Evolutionary conservation across 37 sponge, comb jelly and placozoan genomes (phyloP).

Genomic region (Cladorhizidae sp.): DNA sequence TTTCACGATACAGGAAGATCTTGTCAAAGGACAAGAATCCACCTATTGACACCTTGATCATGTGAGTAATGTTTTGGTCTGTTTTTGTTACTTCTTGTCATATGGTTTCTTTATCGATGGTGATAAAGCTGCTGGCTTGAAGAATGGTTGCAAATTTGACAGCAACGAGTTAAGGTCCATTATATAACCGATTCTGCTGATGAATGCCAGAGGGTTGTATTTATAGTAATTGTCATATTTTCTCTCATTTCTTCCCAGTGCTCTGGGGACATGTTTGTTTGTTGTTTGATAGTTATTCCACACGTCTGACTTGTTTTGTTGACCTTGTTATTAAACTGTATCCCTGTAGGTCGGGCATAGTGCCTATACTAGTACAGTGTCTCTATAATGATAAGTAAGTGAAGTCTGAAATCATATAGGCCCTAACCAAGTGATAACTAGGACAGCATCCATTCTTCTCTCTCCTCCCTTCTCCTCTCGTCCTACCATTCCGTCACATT

Average conservation of each 20-base stretch:
- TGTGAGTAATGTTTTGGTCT: conserved; percentile 26
- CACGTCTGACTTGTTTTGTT: too few species aligned
- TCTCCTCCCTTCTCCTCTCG: not conserved
- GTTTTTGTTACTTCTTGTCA: too few species aligned
- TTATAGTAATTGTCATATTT: too few species aligned
- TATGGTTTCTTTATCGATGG: too few species aligned
- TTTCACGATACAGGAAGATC: conserved; percentile 62
- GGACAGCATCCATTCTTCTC: not conserved
- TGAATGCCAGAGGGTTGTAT: too few species aligned
- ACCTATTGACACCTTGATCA: conserved; percentile 84
- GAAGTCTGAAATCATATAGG: not conserved
- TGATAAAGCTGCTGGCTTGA: too few species aligned
- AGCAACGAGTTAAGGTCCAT: too few species aligned
- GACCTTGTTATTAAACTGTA: not conserved
- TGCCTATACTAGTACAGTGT: conserved; percentile 78
- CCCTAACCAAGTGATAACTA: not conserved
- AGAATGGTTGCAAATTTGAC: too few species aligned
- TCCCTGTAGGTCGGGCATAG: conserved; percentile 70
- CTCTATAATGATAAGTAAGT: conserved; percentile 56
- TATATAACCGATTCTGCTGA: too few species aligned
- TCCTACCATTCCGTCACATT: not conserved
- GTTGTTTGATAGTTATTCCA: too few species aligned
- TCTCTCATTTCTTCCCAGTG: too few species aligned
- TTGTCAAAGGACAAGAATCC: conserved; percentile 85
- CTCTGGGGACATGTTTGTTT: too few species aligned